Evolutionary conservation across 2,113 vertebrate species (phyloP), one percentile per base, ranked within the genome.

Genomic region (Chaenogobius annularis): DNA sequence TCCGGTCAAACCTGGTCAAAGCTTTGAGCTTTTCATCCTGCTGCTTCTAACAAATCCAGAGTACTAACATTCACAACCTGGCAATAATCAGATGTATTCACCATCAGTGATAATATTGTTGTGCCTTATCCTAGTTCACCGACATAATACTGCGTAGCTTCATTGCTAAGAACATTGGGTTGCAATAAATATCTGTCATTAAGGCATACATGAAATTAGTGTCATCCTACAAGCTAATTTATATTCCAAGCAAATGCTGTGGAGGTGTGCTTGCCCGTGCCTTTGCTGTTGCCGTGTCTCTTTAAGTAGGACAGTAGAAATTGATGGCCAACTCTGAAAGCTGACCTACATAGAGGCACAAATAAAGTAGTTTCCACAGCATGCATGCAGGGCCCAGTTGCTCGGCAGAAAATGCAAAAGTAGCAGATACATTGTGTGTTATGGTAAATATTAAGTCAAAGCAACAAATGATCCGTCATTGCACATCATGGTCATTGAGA

Each of bases 321-420:
- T 94, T 90, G 92, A 93, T 93, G 89, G 91, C 92, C 88, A 85
- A 84, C 85, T 84, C 91, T 92, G 90, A 89, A 88, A 82, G 89
- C 88, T 94, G 93, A 94, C 92, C 93, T 93, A 94, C 89, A 93
- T 94, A 92, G 83, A 92, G 89, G 88, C 87, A 83, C 83, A 92
- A 84, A 92, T 86, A 88, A 90, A 92, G 88, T 90, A 86, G 88
- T 92, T 91, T 81, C 85, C 83, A 79, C 87, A 85, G 84, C 85
- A 69, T 78, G 72, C 86, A 75, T 70, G 83, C 88, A 83, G 89
- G 88, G 89, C 81, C 79, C 74, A 82, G 80, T 87, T 73, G 80
- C 80, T 81, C 68, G 82, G 69, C 77, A 80, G 78, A 85, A 88
- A 83, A 79, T 73, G 85, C 82, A 84, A 77, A 82, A 73, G 59